Evolutionary conservation across 2,113 vertebrate species (phyloP).

Genomic region (Propithecus coquereli): DNA sequence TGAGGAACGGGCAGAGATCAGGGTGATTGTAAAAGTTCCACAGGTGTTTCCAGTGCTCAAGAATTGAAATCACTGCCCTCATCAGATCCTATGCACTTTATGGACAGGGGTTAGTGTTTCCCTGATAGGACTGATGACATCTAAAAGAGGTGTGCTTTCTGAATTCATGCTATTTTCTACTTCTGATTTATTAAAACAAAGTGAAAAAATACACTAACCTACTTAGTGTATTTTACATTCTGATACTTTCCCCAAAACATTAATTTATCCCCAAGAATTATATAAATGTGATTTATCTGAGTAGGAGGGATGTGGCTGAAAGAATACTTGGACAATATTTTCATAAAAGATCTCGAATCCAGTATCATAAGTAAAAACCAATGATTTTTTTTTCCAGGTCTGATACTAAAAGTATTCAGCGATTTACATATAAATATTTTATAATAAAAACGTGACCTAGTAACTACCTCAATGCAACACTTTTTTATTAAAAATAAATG

Average conservation of each 20-base stretch:
- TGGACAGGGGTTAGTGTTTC: background rate
- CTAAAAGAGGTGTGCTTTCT: background rate
- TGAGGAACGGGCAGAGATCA: background rate
- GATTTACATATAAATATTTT: conserved; percentile 27
- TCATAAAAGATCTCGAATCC: conserved; percentile 10
- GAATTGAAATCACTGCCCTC: background rate
- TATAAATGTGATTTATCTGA: background rate
- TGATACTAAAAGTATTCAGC: background rate
- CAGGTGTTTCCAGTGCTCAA: background rate
- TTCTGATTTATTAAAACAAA: conserved; percentile 30
- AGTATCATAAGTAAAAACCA: background rate
- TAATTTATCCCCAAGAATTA: background rate
- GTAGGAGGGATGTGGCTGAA: background rate
- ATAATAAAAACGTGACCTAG: conserved; percentile 31
- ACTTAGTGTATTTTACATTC: background rate
- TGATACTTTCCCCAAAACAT: background rate
- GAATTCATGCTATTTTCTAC: background rate
- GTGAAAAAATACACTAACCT: background rate
- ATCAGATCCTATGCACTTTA: background rate
- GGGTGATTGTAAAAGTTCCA: background rate
- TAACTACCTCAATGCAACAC: background rate
- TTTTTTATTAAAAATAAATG: background rate
- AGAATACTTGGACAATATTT: background rate
- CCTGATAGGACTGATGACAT: background rate
- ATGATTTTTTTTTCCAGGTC: conserved; percentile 26